Evolutionary conservation across 1,140 invertebrate species (phyloP), one percentile per base, ranked within the genome.

Genomic region (Manduca sexta): DNA sequence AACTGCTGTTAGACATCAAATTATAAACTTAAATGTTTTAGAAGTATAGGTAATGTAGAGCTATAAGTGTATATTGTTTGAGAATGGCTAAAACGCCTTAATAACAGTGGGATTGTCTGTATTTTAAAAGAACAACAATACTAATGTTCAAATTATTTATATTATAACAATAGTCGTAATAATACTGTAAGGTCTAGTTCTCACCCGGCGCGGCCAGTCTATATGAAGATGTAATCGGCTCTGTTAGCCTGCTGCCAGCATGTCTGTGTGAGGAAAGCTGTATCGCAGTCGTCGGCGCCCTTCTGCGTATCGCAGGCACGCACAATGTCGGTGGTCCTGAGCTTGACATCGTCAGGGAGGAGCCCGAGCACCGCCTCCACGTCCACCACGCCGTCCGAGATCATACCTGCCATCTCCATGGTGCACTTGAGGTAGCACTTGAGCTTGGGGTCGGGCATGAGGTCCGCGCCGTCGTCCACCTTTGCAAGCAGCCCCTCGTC

Each of bases 371-470:
- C 71, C 0, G 75, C 71, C 7, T 84, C 79, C 34, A 81, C 61
- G 44, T 84, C 81, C 35, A 84, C 56, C 10, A 39, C 60, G 2
- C 81, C 81, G 8, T 68, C 75, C 0, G 67, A 52, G 61, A 84
- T 56, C 77, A 84, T 82, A 5, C 81, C 78, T 0, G 72, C 74
- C 1, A 77, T 84, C 60, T 81, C 81, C 81, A 84, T 79, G 12
- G 71, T 63, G 46, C 81, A 84, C 45, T 82, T 82, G 37, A 77
- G 74, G 66, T 82, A 84, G 52, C 81, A 82, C 43, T 82, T 81
- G 5, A 84, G 60, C 43, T 71, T 72, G 0, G 39, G 49, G 45
- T 84, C 78, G 0, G 66, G 56, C 52, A 64, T 62, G 14, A 84
- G 45, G 10, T 67, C 64, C 0, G 64, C 65, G 2, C 81, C 81